These are phyloP conservation scores for Danio jaintianensis DNA, from an alignment of 2,797 vertebrate genomes.

Conservation along the genomic window DNA sequence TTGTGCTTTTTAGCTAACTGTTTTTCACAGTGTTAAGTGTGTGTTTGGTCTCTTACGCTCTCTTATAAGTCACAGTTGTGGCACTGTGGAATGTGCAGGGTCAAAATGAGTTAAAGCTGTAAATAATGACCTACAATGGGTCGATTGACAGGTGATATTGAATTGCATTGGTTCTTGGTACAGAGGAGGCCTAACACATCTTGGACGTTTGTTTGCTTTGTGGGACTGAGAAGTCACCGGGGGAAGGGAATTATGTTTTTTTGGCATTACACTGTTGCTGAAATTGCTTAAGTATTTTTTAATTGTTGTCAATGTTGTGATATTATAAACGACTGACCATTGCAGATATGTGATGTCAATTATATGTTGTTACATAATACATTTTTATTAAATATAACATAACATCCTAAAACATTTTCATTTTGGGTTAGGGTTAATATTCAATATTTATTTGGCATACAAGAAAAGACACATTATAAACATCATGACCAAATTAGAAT, in stretches of 20 bases:
- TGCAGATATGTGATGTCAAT: no score
- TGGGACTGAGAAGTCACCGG: slow-evolving; percentile 55
- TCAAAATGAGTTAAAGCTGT: slow-evolving; percentile 57
- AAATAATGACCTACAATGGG: slow-evolving; percentile 65
- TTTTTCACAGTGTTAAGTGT: background rate
- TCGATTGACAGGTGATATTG: slow-evolving; percentile 62
- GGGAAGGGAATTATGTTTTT: slow-evolving; percentile 31
- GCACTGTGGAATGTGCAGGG: slow-evolving; percentile 29
- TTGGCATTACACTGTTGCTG: slow-evolving; percentile 35
- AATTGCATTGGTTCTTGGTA: slow-evolving; percentile 52
- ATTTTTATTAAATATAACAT: no score
- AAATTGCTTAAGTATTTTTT: slow-evolving; percentile 49
- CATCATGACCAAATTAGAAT: no score
- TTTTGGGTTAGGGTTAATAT: no score
- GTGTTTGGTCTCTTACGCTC: background rate
- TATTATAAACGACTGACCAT: background rate
- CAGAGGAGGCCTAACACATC: slow-evolving; percentile 43
- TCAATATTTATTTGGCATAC: no score
- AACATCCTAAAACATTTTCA: no score
- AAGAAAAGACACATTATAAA: no score
- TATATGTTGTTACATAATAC: no score
- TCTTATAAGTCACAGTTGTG: slow-evolving; percentile 10
- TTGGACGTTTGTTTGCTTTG: slow-evolving; percentile 61
- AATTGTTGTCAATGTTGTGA: background rate
- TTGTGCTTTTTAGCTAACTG: background rate